These are phyloP conservation scores for Catharus bicknelli DNA, from an alignment of 2,113 vertebrate species.

Conservation along the genomic window DNA sequence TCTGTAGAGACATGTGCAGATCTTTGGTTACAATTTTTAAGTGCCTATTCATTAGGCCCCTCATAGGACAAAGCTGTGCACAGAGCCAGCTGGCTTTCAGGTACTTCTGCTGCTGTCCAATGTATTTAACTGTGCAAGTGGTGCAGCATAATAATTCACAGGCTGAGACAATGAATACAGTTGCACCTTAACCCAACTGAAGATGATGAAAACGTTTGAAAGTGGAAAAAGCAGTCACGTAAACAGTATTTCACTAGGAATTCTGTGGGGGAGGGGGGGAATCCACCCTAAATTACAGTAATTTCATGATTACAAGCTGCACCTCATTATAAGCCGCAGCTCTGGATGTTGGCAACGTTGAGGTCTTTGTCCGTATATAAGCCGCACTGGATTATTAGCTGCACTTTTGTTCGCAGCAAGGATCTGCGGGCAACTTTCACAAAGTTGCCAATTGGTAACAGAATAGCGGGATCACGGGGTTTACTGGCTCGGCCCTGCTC, in stretches of 20 bases:
- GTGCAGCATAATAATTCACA: neutral
- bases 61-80: neutral
- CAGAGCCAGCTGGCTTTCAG: neutral
- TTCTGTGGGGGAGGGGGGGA: neutral
- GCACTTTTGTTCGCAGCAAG: no score
- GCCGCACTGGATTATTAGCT: no score
- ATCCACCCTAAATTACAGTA: neutral
- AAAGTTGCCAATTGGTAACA: no score
- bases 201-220: neutral
- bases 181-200: neutral
- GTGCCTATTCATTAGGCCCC: neutral
- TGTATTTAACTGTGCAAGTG: neutral
- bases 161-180: neutral
- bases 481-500: no score
- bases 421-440: no score
- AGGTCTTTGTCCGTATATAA: no score
- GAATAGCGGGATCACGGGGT: no score
- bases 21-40: neutral
- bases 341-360: no score
- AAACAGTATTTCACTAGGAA: neutral
- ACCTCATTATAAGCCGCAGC: no score
- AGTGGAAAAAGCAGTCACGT: neutral
- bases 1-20: neutral
- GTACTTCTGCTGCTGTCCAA: conserved; percentile 10
- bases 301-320: no score